A percentile compares a stretch with the other conserved stretches of the same genome.
These are phyloP conservation scores for Platygyra sinensis DNA, from an alignment of 64 coral and sea anemone species.

Conservation along the genomic window DNA sequence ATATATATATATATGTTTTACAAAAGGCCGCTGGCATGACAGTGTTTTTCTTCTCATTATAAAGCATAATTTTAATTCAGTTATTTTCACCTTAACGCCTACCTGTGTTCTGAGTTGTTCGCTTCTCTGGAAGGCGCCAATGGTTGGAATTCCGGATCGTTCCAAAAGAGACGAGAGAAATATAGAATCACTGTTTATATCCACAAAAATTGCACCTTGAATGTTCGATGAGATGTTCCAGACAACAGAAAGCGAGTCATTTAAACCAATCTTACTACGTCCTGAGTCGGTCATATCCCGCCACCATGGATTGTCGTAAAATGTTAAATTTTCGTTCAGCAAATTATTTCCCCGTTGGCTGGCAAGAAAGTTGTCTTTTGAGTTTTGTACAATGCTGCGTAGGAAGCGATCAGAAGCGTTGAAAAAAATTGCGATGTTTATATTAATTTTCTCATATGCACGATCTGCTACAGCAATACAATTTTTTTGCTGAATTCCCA, in stretches of 20 bases:
- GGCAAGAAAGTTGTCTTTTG: not conserved
- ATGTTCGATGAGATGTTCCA: not conserved
- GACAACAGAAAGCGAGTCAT: not conserved
- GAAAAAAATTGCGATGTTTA: not conserved
- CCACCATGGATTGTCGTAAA: not conserved
- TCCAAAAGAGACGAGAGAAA: slow-evolving; percentile 3
- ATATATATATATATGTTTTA: no score
- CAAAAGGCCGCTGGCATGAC: no score
- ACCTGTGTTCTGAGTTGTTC: slow-evolving; percentile 14
- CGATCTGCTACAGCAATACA: no score
- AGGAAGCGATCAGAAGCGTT: not conserved
- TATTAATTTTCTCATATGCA: no score
- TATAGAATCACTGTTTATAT: not conserved
- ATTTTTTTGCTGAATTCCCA: not conserved
- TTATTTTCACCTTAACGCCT: not conserved
- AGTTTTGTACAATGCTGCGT: not conserved
- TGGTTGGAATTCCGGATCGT: not conserved
- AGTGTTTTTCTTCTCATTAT: no score
- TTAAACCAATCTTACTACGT: not conserved
- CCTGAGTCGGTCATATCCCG: not conserved
- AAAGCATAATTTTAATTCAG: no score
- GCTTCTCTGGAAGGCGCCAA: slow-evolving; percentile 3
- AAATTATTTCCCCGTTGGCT: not conserved
- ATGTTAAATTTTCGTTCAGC: not conserved
- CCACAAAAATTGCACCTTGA: slow-evolving; percentile 28